Conservation (phyloP, 1,140 invertebrate species). For the Bombus difficillimus region DNA sequence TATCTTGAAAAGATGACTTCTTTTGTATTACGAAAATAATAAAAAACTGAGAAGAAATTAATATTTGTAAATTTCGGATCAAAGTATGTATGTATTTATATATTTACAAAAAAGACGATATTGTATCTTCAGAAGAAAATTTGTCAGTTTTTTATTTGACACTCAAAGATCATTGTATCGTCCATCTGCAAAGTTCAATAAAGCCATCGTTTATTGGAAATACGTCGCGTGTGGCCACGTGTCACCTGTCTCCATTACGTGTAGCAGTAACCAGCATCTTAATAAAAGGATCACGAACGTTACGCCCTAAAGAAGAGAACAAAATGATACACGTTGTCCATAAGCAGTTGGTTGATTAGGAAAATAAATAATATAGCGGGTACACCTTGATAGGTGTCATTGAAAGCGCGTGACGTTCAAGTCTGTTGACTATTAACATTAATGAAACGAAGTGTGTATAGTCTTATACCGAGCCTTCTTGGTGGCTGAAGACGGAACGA, state of each 20-base stretch:
- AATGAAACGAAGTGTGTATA: slow-evolving; percentile 72
- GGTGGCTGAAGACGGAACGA: slow-evolving; percentile 66
- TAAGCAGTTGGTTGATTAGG: slow-evolving; percentile 15
- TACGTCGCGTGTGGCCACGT: not conserved
- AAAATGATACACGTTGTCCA: not conserved
- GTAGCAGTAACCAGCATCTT: not conserved
- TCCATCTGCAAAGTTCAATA: not conserved
- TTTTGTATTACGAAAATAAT: too few species aligned
- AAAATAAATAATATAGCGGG: slow-evolving; percentile 32
- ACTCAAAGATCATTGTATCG: not conserved
- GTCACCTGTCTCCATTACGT: not conserved
- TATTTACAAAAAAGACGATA: too few species aligned
- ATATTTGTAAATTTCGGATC: too few species aligned
- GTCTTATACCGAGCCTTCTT: slow-evolving; percentile 34
- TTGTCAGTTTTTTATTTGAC: too few species aligned
- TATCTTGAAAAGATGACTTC: too few species aligned
- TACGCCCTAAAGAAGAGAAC: not conserved
- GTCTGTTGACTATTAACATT: slow-evolving; percentile 71
- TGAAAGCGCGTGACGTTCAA: slow-evolving; percentile 46
- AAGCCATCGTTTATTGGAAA: not conserved
- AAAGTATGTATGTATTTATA: too few species aligned
- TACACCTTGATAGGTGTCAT: slow-evolving; percentile 27
- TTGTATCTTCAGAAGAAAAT: too few species aligned
- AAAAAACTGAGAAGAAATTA: too few species aligned
- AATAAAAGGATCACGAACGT: not conserved